Conservation (phyloP, 2,113 vertebrate species). For the Leucopternis melanops region DNA sequence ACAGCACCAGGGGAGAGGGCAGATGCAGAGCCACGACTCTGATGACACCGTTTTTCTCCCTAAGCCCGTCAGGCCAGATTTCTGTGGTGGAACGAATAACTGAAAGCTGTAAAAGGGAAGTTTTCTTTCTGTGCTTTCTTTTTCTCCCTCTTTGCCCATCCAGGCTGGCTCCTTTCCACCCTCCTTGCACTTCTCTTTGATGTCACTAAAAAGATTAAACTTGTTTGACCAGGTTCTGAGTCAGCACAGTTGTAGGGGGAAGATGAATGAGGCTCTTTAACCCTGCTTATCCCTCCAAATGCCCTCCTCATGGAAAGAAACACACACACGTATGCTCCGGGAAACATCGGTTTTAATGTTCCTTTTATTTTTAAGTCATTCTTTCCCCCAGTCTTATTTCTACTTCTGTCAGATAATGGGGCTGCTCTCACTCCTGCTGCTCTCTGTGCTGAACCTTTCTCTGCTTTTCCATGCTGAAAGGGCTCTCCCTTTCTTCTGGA, state of each 20-base stretch:
- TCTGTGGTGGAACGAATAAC: background rate
- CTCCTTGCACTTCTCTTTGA: slow-evolving; percentile 44
- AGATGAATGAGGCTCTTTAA: slow-evolving; percentile 64
- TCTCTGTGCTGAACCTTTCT: slow-evolving; percentile 43
- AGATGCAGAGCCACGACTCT: background rate
- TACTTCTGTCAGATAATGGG: slow-evolving; percentile 26
- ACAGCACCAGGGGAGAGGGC: background rate
- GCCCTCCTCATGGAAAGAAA: slow-evolving; percentile 41
- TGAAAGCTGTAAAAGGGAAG: background rate
- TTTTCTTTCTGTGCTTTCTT: background rate
- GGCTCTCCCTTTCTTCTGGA: slow-evolving; percentile 39
- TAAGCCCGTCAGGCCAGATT: background rate
- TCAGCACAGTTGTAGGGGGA: slow-evolving; percentile 57
- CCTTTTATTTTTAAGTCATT: slow-evolving; percentile 51
- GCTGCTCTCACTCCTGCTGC: slow-evolving; percentile 31
- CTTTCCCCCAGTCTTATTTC: slow-evolving; percentile 40
- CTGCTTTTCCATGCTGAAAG: slow-evolving; percentile 29
- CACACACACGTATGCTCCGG: background rate
- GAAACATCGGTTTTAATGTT: slow-evolving; percentile 40
- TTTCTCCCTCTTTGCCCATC: background rate
- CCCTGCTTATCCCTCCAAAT: slow-evolving; percentile 37
- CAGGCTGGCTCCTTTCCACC: slow-evolving; percentile 29
- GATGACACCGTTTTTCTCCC: background rate
- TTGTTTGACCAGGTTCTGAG: slow-evolving; percentile 61
- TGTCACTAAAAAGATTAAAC: slow-evolving; percentile 56